Base-by-base conservation (phyloP, 2,888 invertebrate genomes). In the Piscicola geometra region DNA sequence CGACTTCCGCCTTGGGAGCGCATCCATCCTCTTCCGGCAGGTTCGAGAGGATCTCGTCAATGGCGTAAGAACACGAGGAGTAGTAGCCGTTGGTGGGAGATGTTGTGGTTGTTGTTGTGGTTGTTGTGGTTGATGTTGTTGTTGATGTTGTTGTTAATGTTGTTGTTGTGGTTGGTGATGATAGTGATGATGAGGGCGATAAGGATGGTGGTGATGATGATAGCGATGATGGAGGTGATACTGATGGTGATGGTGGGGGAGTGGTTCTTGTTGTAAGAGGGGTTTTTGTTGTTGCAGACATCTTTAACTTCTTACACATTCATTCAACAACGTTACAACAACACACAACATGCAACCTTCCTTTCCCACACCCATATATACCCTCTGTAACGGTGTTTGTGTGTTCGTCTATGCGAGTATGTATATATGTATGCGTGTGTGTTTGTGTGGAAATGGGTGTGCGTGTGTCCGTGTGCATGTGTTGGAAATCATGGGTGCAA, bases 1-100 rank as follows among this genome's bases (percentile, higher is more conserved):
- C 73, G 33, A n/a, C 32, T 56, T 73, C 73, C 18, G 73, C 73
- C 33, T 64, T 73, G 12, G 73, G 73, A 32, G 73, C 73, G 18
- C n/a, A 32, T 2, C 25, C 35, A 30, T 52, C 60, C 15, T 32
- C 64, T 73, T 73, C 73, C 25, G 73, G 73, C 15, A 73, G 28
- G 36, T 73, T 33, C 3, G 73, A 30, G 12, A 73, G 41, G 36
- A 73, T 73, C 30, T 73, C 73, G 35, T 73, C 73, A 52, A 73
- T 35, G 35, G 73, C 73, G 1, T 73, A 52, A 0, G 73, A 73
- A 60, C 71, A 71, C 12, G 71, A 41, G 9, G 70, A 70, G 36
- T 41, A 41, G n/a, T 36, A 15, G 21, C 70, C 70, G 25, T 70
- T 70, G n/a, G 68, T 68, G 5, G 68, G 21, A 21, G 68, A 21